These are phyloP conservation scores for Rhynchopsitta pachyrhyncha DNA, from an alignment of 2,113 vertebrate species.

Conservation along the genomic window DNA sequence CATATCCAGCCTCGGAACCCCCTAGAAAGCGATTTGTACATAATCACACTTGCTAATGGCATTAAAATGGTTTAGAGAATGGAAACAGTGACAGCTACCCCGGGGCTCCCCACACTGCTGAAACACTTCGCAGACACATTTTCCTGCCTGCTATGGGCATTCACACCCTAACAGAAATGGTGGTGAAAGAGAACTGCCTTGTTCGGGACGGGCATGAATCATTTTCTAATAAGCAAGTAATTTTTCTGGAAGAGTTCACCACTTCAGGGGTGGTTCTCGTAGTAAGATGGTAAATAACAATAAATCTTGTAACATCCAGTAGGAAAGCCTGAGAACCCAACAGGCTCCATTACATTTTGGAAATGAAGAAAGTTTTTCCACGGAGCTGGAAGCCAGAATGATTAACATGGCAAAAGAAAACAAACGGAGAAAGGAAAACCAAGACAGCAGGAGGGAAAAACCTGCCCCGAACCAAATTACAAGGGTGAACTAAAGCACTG, in stretches of 20 bases:
- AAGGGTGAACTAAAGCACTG: conserved; percentile 37
- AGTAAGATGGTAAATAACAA: conserved; percentile 24
- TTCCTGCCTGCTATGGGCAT: conserved; percentile 2
- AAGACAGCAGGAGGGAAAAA: background rate
- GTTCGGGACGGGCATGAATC: background rate
- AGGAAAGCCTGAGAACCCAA: background rate
- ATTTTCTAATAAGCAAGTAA: conserved; percentile 34
- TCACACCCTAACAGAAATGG: background rate
- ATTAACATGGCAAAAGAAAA: background rate
- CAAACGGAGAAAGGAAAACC: background rate
- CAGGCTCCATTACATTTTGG: conserved; percentile 16
- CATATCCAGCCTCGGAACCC: conserved; percentile 21
- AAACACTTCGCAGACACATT: background rate
- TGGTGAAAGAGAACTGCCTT: conserved; percentile 15
- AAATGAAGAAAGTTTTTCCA: conserved; percentile 58
- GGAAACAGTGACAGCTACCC: conserved; percentile 11
- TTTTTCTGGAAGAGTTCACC: conserved; percentile 2
- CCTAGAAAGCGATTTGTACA: conserved; percentile 45
- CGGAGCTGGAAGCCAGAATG: conserved; percentile 8
- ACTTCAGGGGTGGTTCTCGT: background rate
- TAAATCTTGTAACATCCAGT: background rate
- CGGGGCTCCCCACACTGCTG: background rate
- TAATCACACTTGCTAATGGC: conserved; percentile 33
- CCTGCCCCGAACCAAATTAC: conserved; percentile 44
- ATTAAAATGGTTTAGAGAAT: conserved; percentile 48